Percentiles rank a stretch among this genome's conserved stretches.
Evolutionary conservation across 2,113 vertebrate species (phyloP).

Genomic region (Pelvicachromis taeniatus): DNA sequence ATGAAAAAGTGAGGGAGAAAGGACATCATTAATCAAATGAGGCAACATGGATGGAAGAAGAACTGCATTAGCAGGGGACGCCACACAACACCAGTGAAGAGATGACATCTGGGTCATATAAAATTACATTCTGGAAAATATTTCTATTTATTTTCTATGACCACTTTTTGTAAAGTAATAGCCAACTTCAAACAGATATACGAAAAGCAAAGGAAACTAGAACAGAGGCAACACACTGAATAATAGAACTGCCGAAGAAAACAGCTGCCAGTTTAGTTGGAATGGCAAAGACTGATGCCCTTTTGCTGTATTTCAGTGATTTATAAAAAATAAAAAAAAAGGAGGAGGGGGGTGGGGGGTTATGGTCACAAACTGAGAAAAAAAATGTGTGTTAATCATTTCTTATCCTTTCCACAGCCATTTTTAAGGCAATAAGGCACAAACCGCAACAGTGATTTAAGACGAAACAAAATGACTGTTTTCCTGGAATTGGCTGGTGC

Average conservation of each 20-base stretch:
- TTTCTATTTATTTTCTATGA: constrained; percentile 76
- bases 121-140: constrained; percentile 46
- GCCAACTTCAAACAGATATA: constrained; percentile 6
- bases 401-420: constrained; percentile 47
- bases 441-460: constrained; percentile 56
- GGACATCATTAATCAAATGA: not conserved
- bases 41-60: not conserved
- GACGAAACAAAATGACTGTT: constrained; percentile 54
- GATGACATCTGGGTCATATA: constrained; percentile 26
- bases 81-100: not conserved
- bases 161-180: constrained; percentile 74
- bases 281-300: constrained; percentile 38
- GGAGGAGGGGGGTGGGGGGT: not conserved
- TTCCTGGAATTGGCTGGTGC: constrained; percentile 34
- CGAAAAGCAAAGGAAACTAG: not conserved
- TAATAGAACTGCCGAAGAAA: constrained; percentile 16
- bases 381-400: constrained; percentile 45
- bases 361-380: constrained; percentile 47
- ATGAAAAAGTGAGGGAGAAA: not conserved
- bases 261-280: constrained; percentile 20
- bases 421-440: constrained; percentile 62
- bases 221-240: not conserved
- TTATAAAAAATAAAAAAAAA: constrained; percentile 8
- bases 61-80: constrained; percentile 8
- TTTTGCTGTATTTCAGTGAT: constrained; percentile 60